Evolutionary conservation across 2,113 vertebrate genomes (phyloP).

Genomic region (Mormoops blainvillei): DNA sequence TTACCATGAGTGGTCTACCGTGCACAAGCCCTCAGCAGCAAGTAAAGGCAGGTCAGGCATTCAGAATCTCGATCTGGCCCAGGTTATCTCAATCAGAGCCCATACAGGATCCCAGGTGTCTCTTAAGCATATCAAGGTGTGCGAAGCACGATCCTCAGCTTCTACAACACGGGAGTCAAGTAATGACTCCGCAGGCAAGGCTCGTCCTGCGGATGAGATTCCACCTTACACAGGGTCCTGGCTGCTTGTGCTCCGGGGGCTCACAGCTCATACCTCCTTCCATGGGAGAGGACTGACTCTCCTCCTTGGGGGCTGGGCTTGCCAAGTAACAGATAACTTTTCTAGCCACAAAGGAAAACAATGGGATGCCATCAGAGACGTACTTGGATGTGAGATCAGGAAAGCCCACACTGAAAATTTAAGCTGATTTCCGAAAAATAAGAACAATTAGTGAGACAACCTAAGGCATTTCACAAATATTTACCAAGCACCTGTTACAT

Average conservation of each 20-base stretch:
- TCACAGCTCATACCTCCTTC: not conserved
- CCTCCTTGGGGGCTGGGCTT: not conserved
- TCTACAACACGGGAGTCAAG: not conserved
- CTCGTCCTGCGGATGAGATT: not conserved
- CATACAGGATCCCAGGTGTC: not conserved
- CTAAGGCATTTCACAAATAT: not conserved
- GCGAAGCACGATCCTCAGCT: not conserved
- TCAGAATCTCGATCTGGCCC: not conserved
- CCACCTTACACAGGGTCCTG: not conserved
- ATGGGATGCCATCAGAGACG: not conserved
- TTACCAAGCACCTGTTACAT: not conserved
- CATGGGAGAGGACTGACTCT: not conserved
- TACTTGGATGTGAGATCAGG: not conserved
- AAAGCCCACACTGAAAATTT: not conserved
- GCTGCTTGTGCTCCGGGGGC: not conserved
- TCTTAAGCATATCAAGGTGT: not conserved
- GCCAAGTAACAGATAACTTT: not conserved
- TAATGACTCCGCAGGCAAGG: not conserved
- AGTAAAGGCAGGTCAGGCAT: not conserved
- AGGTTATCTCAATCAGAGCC: not conserved
- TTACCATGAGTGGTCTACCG: not conserved
- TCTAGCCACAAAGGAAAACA: not conserved
- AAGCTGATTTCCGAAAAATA: not conserved
- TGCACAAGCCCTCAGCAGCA: not conserved
- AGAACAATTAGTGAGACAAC: not conserved